Base-by-base conservation (phyloP, 1,140 invertebrate species). In the Heliothis subflexa region DNA sequence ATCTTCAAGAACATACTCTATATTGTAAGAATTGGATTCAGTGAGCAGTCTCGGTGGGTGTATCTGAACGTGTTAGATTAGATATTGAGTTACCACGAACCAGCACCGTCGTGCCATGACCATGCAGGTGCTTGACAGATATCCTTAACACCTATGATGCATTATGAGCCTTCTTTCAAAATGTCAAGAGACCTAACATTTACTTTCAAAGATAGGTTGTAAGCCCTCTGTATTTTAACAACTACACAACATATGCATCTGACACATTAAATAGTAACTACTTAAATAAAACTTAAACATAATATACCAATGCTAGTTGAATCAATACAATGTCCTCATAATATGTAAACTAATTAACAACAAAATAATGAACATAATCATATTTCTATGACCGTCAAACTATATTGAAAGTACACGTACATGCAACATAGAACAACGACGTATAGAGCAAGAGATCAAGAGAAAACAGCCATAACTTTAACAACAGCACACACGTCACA, bases 381-480 rank as follows among this genome's bases (percentile, higher is more conserved):
- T 16, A 52, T 40, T n/a, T 66, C 62, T 77, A 77, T 66, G 25
- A 52, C 14, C 18, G 18, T 64, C 28, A 55, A 77, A 68, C 62
- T 18, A 47, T 55, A 66, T 68, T 50, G 59, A 52, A 21, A 61
- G 18, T 33, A 68, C 74, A 77, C 66, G 78, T 75, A 86, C 87
- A 89, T 89, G 87, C 87, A 89, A 87, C 83, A 88, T 81, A 83
- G 59, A 85, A 82, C 82, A 86, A 79, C 66, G 81, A 78, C 49
- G 73, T 57, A 70, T 45, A 77, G 74, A 77, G 74, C 74, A 66
- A 16, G 66, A 78, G 70, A 45, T 61, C 66, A 78, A 77, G 11
- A 70, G 25, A 52, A 62, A 55, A 61, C 66, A 78, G 66, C 66
- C 76, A 78, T 71, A 54, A 66, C 50, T 62, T 64, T 28, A 64